phyloP scores from a whole-genome alignment of 2,797 vertebrate species.

The Enteromius argenteus region DNA sequence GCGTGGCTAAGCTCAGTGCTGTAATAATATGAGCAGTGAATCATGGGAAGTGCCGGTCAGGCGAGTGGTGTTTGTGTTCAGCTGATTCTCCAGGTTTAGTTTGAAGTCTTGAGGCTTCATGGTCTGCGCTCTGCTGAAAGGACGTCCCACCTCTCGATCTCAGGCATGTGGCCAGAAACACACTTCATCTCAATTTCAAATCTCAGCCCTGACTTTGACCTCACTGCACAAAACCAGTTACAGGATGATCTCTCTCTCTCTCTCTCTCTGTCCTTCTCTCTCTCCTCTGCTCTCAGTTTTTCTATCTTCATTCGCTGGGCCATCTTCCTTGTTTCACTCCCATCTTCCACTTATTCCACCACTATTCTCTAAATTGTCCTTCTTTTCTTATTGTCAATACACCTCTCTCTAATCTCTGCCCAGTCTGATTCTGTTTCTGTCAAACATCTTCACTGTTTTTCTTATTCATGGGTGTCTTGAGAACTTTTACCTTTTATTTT shows the following conservation, averaged over 20 bases:
- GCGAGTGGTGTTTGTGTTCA: neutral
- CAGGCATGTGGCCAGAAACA: slow-evolving; percentile 52
- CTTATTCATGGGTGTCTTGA: neutral
- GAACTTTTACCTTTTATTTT: neutral
- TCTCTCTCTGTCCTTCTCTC: slow-evolving; percentile 10
- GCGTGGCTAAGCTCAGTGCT: neutral
- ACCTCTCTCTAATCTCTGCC: neutral
- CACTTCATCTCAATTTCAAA: slow-evolving; percentile 77
- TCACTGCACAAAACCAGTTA: slow-evolving; percentile 71
- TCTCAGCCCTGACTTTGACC: slow-evolving; percentile 75
- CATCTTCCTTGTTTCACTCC: slow-evolving; percentile 37
- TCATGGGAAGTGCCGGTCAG: neutral
- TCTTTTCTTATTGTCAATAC: neutral
- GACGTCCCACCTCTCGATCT: slow-evolving; percentile 60
- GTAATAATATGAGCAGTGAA: neutral
- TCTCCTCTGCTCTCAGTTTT: neutral
- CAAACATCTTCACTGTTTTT: neutral
- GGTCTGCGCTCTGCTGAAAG: neutral
- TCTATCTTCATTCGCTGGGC: neutral
- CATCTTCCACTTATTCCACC: slow-evolving; percentile 1
- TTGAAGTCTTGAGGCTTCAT: neutral
- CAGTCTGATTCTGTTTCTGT: neutral
- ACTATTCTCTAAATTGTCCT: neutral
- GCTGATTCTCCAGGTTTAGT: slow-evolving; percentile 9
- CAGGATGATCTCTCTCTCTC: slow-evolving; percentile 42